Conservation (phyloP, 2,113 vertebrate species). For the Brachirus orientalis region DNA sequence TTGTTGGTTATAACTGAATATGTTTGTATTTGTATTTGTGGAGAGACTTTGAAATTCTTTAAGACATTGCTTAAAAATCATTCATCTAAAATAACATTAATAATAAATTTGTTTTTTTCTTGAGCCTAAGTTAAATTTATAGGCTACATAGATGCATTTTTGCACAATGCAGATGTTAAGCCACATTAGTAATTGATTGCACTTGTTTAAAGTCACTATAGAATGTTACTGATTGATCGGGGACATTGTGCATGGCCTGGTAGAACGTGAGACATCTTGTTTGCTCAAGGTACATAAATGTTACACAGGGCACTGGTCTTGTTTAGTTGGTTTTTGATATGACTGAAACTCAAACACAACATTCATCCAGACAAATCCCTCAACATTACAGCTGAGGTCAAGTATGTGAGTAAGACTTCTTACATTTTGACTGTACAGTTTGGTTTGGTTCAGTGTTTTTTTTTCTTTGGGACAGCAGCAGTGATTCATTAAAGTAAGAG, state of each 20-base stretch:
- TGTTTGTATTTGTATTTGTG: too few relatives aligned
- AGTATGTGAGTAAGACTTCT: not conserved
- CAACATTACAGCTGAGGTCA: not conserved
- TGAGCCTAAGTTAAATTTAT: too few relatives aligned
- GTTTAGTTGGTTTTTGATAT: constrained; percentile 28
- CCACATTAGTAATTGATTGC: not conserved
- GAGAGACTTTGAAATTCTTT: too few relatives aligned
- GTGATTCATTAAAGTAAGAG: not conserved
- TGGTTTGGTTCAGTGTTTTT: not conserved
- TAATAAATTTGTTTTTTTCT: too few relatives aligned
- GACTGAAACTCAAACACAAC: constrained; percentile 64
- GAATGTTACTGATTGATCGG: not conserved
- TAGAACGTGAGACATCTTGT: constrained; percentile 19
- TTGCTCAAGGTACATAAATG: constrained; percentile 40
- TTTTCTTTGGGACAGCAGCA: not conserved
- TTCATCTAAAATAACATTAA: too few relatives aligned
- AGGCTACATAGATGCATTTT: too few relatives aligned
- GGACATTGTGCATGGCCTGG: not conserved
- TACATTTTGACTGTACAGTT: constrained; percentile 3
- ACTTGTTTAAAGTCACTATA: not conserved
- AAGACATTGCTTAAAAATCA: too few relatives aligned
- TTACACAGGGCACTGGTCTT: not conserved
- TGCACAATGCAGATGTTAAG: too few relatives aligned
- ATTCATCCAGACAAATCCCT: constrained; percentile 2
- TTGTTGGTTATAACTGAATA: too few relatives aligned